Conservation (phyloP, 2,888 invertebrate genomes). For the Leptopilina drosophilae region DNA sequence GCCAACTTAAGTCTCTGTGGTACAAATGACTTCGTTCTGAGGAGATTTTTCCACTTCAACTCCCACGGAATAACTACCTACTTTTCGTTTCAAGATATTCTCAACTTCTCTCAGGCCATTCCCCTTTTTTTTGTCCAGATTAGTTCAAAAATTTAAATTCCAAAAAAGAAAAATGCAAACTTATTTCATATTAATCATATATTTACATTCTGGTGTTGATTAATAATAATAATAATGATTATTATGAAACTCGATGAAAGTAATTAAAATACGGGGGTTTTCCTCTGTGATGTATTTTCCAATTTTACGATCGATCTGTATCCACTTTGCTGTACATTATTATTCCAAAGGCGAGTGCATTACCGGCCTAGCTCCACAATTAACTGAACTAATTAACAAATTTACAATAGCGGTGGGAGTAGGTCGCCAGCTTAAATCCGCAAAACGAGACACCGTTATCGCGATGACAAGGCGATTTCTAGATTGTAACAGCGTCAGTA, state of each 20-base stretch:
- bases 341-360: constrained; percentile 28
- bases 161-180: not conserved
- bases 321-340: constrained; percentile 17
- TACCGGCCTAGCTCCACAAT: constrained; percentile 60
- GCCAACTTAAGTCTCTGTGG: constrained; percentile 56
- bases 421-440: constrained; percentile 57
- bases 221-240: not conserved
- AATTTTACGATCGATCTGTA: constrained; percentile 7
- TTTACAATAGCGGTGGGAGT: constrained; percentile 68
- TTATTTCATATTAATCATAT: not conserved
- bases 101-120: not conserved
- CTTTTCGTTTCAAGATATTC: not conserved
- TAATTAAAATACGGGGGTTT: not conserved
- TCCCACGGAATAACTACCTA: not conserved
- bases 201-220: not conserved
- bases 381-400: constrained; percentile 75
- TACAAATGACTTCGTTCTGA: constrained; percentile 26
- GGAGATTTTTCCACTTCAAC: constrained; percentile 29
- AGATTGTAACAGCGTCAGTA: constrained; percentile 49
- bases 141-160: not conserved
- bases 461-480: constrained; percentile 57
- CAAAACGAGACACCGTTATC: constrained; percentile 58
- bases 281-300: constrained; percentile 2
- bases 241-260: constrained; percentile 4
- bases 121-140: not conserved